A percentile compares a stretch with the other conserved stretches of the same genome.
phyloP scores from a whole-genome alignment of 2,888 invertebrate species.

The Trilocha varians region DNA sequence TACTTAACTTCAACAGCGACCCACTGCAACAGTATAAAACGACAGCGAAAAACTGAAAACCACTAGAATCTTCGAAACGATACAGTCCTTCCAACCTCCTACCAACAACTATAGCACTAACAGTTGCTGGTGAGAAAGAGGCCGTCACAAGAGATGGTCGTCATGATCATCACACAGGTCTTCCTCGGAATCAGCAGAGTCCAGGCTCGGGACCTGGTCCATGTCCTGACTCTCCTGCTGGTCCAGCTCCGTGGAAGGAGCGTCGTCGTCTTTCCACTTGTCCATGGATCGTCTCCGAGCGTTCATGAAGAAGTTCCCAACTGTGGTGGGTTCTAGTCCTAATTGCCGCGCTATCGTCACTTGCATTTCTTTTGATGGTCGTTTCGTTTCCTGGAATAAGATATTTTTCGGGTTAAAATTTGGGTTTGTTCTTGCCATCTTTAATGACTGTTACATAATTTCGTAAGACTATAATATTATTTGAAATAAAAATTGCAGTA shows the following conservation, averaged over 20 bases:
- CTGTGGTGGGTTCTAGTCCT: conserved; percentile 97
- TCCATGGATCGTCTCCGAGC: conserved; percentile 98
- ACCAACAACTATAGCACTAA: conserved; percentile 59
- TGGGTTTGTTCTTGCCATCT: no score
- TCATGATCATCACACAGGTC: conserved; percentile 54
- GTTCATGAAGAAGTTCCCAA: conserved; percentile 99
- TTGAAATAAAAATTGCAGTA: no score
- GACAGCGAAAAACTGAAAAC: not conserved
- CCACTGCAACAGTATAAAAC: not conserved
- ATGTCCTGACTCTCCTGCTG: conserved; percentile 68
- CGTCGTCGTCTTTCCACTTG: conserved; percentile 97
- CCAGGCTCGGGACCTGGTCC: conserved; percentile 55
- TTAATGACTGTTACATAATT: no score
- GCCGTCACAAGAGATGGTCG: conserved; percentile 72
- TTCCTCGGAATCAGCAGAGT: conserved; percentile 61
- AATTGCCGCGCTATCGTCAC: conserved; percentile 98
- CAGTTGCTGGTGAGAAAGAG: conserved; percentile 52
- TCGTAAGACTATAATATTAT: no score
- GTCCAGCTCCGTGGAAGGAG: conserved; percentile 74
- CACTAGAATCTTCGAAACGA: not conserved
- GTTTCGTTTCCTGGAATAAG: conserved; percentile 95
- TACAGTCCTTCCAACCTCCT: conserved; percentile 11
- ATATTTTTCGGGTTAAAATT: no score
- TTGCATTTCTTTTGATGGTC: conserved; percentile 99
- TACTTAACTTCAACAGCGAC: not conserved